phyloP scores from a whole-genome alignment of 2,113 vertebrate species.

The Gallinago media region DNA sequence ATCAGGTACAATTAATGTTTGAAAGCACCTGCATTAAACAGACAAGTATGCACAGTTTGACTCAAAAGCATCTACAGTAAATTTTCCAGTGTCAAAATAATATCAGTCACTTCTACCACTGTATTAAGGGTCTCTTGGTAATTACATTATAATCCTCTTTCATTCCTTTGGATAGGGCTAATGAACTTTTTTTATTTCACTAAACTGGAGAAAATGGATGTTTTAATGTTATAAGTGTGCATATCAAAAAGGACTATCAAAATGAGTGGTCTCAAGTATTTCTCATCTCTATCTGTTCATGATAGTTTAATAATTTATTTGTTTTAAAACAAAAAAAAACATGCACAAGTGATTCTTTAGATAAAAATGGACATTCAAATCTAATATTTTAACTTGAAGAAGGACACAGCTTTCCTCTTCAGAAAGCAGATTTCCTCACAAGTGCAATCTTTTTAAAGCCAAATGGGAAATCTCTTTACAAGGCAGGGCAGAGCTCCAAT shows the following conservation, averaged over 20 bases:
- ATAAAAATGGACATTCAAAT: background rate
- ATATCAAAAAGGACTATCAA: background rate
- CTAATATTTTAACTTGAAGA: background rate
- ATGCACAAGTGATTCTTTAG: background rate
- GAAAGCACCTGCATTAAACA: background rate
- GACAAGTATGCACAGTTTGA: background rate
- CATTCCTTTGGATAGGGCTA: background rate
- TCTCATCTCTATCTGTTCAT: background rate
- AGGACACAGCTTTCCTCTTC: background rate
- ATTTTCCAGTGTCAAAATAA: constrained; percentile 1
- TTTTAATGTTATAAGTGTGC: background rate
- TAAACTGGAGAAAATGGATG: background rate
- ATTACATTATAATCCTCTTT: background rate
- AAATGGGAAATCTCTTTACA: background rate
- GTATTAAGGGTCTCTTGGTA: background rate
- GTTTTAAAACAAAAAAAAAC: background rate
- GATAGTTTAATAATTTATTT: background rate
- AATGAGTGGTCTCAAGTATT: background rate
- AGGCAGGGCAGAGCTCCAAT: background rate
- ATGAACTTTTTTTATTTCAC: background rate
- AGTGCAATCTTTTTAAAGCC: background rate
- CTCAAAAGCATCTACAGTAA: background rate
- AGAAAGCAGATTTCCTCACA: background rate
- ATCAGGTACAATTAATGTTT: constrained; percentile 18
- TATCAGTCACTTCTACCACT: background rate